Evolutionary conservation across 2,888 invertebrate species (phyloP), one percentile per base, ranked within the genome.

Genomic region (Sacculina carcini): DNA sequence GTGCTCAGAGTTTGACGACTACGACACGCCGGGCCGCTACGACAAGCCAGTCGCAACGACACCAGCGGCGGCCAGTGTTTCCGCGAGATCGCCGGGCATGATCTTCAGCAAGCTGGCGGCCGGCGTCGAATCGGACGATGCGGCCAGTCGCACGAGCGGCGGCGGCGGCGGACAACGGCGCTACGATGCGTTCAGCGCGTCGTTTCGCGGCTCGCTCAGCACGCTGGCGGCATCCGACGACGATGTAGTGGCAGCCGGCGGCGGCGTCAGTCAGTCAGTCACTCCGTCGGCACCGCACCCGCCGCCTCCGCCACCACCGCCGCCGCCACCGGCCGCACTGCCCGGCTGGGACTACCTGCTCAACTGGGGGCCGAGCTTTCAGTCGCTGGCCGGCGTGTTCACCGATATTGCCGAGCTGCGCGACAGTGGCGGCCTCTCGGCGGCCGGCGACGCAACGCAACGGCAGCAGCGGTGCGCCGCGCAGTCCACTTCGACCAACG

Each of bases 341-440:
- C 71, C 90, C 46, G 84, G 87, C 51, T 90, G 89, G 86, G 89
- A 92, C 63, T 87, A 89, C 63, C 69, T 90, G 57, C 73, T 92
- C 52, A 90, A 90, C 66, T 92, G 90, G 89, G 89, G 90, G 9
- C 86, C 89, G 21, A 90, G 87, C 67, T 92, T 89, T 66, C 86
- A 90, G 66, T 87, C 83, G 64, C 73, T 92, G 63, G 86, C 87
- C 56, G 89, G 90, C 26, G 92, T 92, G 48, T 92, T 90, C 63
- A 87, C 85, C 69, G 92, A 92, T 67, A 90, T 92, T 61, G 90
- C 89, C 44, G 86, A 89, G 67, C 68, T 92, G 59, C 90, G 90
- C 4, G 89, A 90, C 63, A 60, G 56, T n/a, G n/a, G n/a, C n/a
- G n/a, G n/a, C n/a, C n/a, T n/a, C 23, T 42, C 21, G 38, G 40